Base-by-base conservation (phyloP, 1,140 invertebrate species). In the Gonioctena quinquepunctata region DNA sequence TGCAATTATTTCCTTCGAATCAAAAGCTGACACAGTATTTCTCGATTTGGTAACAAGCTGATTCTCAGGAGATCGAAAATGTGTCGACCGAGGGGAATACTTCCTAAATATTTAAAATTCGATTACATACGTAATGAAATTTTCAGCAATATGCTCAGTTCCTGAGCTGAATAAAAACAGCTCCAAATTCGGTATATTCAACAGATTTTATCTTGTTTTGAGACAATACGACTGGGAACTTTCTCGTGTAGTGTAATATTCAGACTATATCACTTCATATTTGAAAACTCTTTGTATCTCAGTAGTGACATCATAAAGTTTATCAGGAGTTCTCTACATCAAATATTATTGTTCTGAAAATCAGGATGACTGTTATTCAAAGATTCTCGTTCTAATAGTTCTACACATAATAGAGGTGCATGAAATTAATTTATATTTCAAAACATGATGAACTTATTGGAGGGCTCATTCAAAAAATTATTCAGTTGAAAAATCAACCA, bases 21-120 rank as follows among this genome's bases (percentile, higher is more conserved):
- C 57, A 13, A 60, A 28, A 60, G 57, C 25, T 60, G 57, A 60
- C 57, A 60, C 26, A 28, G 57, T 60, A 27, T 60, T 60, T 28
- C 22, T 60, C 57, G 57, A 60, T 26, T 60, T 23, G 57, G 57
- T 23, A 60, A 60, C 22, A 60, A 25, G 57, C 57, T 26, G 22
- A 28, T 60, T 22, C 57, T 60, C 57, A 13, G 13, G 57, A 60
- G 57, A 60, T 13, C 19, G 57, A 60, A 54, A 26, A 60, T 60
- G 57, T 27, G 7, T 26, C 57, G 18, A 25, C 57, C 26, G 22
- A n/a, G n/a, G 26, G 57, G 57, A 60, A 23, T 26, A 25, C 6
- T 7, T 60, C 22, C 57, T 60, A 60, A 60, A 60, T 60, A 60
- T 60, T 60, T 60, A 60, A 60, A 60, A 60, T 60, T 60, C 57